phyloP scores from a whole-genome alignment of 2,797 vertebrate species.

The Poeciliopsis presidionis region DNA sequence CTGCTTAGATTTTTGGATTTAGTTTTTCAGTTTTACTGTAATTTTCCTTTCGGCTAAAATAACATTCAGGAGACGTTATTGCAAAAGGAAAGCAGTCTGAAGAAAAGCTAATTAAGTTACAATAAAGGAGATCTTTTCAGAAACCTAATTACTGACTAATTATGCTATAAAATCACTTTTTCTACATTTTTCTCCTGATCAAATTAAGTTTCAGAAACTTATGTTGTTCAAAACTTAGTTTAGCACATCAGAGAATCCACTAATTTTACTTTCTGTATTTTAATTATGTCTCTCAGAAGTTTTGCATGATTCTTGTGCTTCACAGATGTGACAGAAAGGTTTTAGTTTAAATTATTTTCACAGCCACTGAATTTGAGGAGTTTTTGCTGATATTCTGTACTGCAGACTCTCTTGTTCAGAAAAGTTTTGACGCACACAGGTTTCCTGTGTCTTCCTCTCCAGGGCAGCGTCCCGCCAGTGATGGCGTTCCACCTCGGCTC shows the following conservation, averaged over 20 bases:
- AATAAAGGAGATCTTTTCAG: neutral
- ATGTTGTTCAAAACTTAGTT: neutral
- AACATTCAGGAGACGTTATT: neutral
- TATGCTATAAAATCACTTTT: neutral
- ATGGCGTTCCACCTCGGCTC: constrained; percentile 87
- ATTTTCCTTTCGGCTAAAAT: neutral
- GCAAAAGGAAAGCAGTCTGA: neutral
- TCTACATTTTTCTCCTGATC: neutral
- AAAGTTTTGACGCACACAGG: neutral
- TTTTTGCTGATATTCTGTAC: no score
- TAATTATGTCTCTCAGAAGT: neutral
- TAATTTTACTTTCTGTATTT: neutral
- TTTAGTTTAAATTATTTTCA: constrained; percentile 1
- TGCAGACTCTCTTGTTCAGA: neutral
- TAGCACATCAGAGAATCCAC: neutral
- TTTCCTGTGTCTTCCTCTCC: neutral
- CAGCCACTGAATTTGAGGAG: neutral
- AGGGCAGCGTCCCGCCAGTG: constrained; percentile 85
- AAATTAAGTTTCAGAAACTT: neutral
- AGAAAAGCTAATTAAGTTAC: neutral
- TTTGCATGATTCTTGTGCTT: neutral
- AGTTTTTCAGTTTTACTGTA: neutral
- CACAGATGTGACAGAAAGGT: neutral
- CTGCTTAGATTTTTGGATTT: neutral
- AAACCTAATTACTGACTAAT: neutral